Percentiles rank a stretch among this genome's conserved stretches.
These are phyloP conservation scores for Microctenopoma steveboyesi DNA, from an alignment of 2,797 vertebrate species.

Conservation along the genomic window DNA sequence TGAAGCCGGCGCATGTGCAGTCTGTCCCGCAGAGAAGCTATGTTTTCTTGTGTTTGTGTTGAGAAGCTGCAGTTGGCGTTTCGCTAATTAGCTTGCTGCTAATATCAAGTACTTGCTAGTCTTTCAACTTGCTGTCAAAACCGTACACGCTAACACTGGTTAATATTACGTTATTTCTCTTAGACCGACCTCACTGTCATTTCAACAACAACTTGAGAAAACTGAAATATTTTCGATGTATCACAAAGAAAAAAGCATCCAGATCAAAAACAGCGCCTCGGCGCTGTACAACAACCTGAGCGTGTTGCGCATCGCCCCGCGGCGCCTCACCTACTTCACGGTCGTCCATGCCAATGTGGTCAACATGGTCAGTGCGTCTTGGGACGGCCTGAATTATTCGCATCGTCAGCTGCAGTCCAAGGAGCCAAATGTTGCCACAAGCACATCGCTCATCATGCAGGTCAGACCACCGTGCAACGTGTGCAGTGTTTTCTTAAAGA, in stretches of 20 bases:
- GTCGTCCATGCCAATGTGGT: slow-evolving; percentile 90
- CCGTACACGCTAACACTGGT: too few relatives aligned
- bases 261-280: slow-evolving; percentile 88
- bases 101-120: slow-evolving; percentile 12
- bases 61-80: background rate
- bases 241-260: slow-evolving; percentile 88
- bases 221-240: slow-evolving; percentile 79
- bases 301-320: slow-evolving; percentile 84
- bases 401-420: slow-evolving; percentile 92
- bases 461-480: slow-evolving; percentile 60
- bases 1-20: background rate
- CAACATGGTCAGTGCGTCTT: slow-evolving; percentile 88
- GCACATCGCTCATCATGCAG: slow-evolving; percentile 91
- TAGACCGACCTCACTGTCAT: background rate
- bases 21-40: background rate
- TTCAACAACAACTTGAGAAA: background rate
- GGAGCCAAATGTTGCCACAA: slow-evolving; percentile 84
- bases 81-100: slow-evolving; percentile 52
- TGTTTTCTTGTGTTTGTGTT: background rate
- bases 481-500: too few relatives aligned
- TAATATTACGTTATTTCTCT: background rate
- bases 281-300: slow-evolving; percentile 94
- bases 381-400: slow-evolving; percentile 87
- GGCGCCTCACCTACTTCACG: slow-evolving; percentile 85
- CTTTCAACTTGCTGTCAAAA: background rate